These are phyloP conservation scores for Hippolais icterina DNA, from an alignment of 2,113 vertebrate genomes.

Conservation along the genomic window DNA sequence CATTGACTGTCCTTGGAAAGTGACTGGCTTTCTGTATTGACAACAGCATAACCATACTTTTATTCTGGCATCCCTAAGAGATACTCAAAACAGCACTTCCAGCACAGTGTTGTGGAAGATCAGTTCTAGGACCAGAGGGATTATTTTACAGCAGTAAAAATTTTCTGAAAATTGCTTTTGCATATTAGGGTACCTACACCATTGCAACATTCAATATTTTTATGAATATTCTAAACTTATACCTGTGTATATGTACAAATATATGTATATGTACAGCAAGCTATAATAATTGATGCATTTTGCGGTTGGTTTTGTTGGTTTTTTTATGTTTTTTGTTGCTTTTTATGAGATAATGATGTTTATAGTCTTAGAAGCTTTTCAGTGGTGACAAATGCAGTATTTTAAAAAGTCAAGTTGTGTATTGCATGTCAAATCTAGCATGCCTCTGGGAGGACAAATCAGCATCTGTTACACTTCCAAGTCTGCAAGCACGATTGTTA, in stretches of 20 bases:
- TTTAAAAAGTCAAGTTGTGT: background rate
- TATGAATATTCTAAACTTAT: background rate
- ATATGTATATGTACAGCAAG: background rate
- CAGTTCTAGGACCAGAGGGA: background rate
- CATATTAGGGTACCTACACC: background rate
- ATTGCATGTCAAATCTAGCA: slow-evolving; percentile 16
- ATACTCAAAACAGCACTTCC: background rate
- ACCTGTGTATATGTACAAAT: background rate
- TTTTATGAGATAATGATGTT: slow-evolving; percentile 16
- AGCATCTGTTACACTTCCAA: slow-evolving; percentile 8
- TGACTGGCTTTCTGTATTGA: background rate
- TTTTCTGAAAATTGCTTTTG: background rate
- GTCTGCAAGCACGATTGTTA: slow-evolving; percentile 31
- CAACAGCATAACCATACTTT: background rate
- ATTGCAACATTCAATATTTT: background rate
- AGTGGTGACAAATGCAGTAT: slow-evolving; percentile 4
- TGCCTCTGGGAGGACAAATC: slow-evolving; percentile 58
- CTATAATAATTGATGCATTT: background rate
- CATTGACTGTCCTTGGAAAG: background rate
- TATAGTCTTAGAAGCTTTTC: slow-evolving; percentile 21
- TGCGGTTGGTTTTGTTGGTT: background rate
- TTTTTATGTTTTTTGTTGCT: no score
- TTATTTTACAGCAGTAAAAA: background rate
- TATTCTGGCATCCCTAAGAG: background rate
- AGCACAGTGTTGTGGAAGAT: background rate